Base-by-base conservation (phyloP, 2,797 vertebrate species). In the Taenioides sp. region DNA sequence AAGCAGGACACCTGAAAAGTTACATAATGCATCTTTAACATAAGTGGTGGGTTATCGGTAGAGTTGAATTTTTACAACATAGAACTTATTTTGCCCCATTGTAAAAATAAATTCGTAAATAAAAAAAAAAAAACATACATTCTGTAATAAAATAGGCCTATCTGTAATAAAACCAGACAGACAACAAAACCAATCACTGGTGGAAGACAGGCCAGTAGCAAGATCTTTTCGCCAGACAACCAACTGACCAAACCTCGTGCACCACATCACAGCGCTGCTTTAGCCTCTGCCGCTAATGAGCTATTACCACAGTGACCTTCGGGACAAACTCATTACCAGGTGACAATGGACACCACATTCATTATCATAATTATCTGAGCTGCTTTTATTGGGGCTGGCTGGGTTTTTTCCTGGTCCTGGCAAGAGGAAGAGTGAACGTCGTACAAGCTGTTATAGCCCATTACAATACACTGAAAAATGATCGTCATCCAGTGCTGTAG, bases 261-360 rank as follows among this genome's bases (percentile, higher is more conserved):
- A 31, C 79, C 74, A 73, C 79, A 71, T 75, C 80, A 75, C 73
- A 74, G 25, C 40, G 74, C 67, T 63, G 79, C 77, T 73, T 82
- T 86, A 86, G 80, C 84, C 80, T 57, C 37, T 25, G n/a, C 55
- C 80, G 75, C 79, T 88, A 87, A 92, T 88, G 88, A 88, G 88
- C 86, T 81, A 87, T 89, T 89, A 89, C 79, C 79, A 79, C 78
- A 31, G 37, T 80, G 88, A 89, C 89, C 88, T 88, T 80, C 27
- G 65, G 87, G 85, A 88, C 85, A 89, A 89, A 86, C 84, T 87
- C 87, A 89, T 88, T 89, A 88, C 76, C 81, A 77, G 82, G 83
- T 84, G 87, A 90, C 81, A 88, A 88, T 88, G 81, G 83, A 85
- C 83, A 72, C 77, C 71, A 63, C 82, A 83, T 82, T 86, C 82